Conservation (phyloP, 2,888 invertebrate species). For the Gerris lacustris region DNA sequence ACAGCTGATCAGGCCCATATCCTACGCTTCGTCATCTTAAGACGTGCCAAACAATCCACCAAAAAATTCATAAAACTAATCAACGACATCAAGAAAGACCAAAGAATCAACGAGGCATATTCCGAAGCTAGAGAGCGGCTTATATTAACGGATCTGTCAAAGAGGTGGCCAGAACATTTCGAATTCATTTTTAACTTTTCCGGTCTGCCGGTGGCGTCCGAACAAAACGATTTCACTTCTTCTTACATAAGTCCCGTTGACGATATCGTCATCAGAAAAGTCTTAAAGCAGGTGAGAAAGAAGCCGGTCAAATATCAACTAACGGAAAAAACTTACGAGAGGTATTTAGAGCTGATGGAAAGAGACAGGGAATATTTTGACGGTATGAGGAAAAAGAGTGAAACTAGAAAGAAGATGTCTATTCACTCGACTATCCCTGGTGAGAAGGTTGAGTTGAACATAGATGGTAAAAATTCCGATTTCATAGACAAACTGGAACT, state of each 20-base stretch:
- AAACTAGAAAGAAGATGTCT: background rate
- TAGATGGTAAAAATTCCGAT: background rate
- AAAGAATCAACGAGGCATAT: conserved; percentile 3
- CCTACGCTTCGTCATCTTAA: conserved; percentile 3
- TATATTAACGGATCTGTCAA: background rate
- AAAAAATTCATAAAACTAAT: background rate
- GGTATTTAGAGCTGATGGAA: background rate
- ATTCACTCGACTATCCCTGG: background rate
- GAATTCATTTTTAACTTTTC: background rate
- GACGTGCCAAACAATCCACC: background rate
- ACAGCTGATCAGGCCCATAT: background rate
- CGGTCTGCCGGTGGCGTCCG: background rate
- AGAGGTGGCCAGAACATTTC: conserved; percentile 6
- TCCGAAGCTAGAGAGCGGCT: background rate
- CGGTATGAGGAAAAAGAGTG: background rate
- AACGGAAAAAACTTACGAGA: background rate
- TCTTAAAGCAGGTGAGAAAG: background rate
- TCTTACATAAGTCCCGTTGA: background rate
- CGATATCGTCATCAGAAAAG: background rate
- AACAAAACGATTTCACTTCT: background rate
- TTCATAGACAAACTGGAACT: background rate
- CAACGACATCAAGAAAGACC: background rate
- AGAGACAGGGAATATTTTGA: background rate
- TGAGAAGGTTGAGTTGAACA: background rate
- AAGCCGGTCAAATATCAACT: background rate